Evolutionary conservation across 1,140 invertebrate species (phyloP).

Genomic region (Tetramorium parvispinum): DNA sequence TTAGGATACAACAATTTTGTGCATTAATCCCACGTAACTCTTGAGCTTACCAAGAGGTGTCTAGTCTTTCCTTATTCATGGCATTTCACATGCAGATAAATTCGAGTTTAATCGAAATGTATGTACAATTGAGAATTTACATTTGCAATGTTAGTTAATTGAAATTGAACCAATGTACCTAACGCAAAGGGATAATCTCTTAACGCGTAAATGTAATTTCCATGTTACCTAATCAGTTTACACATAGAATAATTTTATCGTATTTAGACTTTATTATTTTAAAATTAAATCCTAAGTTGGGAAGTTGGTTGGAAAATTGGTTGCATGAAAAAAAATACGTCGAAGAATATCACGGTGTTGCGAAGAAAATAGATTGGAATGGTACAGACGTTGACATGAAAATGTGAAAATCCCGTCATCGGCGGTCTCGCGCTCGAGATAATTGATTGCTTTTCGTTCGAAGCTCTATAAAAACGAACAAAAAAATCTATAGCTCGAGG

Average conservation of each 20-base stretch:
- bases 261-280: not conserved
- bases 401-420: constrained; percentile 35
- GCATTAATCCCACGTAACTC: not conserved
- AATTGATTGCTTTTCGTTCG: constrained; percentile 42
- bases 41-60: not conserved
- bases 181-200: not conserved
- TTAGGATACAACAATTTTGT: not conserved
- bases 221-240: not conserved
- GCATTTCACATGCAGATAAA: not conserved
- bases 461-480: constrained; percentile 15
- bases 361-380: not conserved
- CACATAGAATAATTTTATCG: not conserved
- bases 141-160: not conserved
- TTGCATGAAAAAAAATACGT: no score
- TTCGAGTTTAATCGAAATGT: not conserved
- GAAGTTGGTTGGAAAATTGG: not conserved
- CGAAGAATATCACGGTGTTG: not conserved
- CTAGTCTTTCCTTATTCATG: not conserved
- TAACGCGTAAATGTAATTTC: not conserved
- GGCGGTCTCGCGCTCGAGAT: not conserved
- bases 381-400: not conserved
- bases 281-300: not conserved
- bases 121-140: constrained; percentile 4
- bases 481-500: constrained; percentile 12
- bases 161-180: not conserved